These are phyloP conservation scores for Siphonodentalium dalli DNA, from an alignment of 2,888 invertebrate genomes.

Conservation along the genomic window DNA sequence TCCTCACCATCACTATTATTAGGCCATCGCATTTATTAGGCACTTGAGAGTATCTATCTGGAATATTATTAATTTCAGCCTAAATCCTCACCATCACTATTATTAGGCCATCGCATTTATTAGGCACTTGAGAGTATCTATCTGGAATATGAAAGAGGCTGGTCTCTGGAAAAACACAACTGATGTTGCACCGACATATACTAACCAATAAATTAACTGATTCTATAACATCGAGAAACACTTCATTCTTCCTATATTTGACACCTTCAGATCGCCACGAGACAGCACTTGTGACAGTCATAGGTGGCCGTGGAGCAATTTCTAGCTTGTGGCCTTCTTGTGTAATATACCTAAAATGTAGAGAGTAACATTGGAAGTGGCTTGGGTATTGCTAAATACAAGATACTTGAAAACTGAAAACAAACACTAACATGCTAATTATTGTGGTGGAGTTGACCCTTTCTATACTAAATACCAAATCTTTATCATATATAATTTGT, in stretches of 20 bases:
- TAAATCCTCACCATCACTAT: too few relatives aligned
- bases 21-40: too few relatives aligned
- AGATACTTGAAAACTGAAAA: neutral
- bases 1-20: too few relatives aligned
- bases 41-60: too few relatives aligned
- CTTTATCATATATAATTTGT: too few relatives aligned
- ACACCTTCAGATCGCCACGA: constrained; percentile 99
- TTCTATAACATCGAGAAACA: constrained; percentile 98
- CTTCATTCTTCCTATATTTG: constrained; percentile 98
- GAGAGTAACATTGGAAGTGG: too few relatives aligned
- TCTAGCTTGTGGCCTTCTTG: constrained; percentile 98
- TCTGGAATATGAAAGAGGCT: neutral
- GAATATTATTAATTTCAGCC: too few relatives aligned
- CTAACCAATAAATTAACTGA: constrained; percentile 87
- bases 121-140: too few relatives aligned
- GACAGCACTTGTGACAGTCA: constrained; percentile 99
- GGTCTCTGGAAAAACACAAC: neutral
- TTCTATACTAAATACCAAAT: too few relatives aligned
- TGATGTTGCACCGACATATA: neutral
- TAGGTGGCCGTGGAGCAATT: constrained; percentile 93
- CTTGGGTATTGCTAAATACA: neutral
- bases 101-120: too few relatives aligned
- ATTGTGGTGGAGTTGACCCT: neutral
- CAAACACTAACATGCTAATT: neutral
- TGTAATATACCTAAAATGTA: constrained; percentile 81